Percentiles rank a stretch among this genome's conserved stretches.
Evolutionary conservation across 2,113 vertebrate species (phyloP).

Genomic region (Notothenia coriiceps): DNA sequence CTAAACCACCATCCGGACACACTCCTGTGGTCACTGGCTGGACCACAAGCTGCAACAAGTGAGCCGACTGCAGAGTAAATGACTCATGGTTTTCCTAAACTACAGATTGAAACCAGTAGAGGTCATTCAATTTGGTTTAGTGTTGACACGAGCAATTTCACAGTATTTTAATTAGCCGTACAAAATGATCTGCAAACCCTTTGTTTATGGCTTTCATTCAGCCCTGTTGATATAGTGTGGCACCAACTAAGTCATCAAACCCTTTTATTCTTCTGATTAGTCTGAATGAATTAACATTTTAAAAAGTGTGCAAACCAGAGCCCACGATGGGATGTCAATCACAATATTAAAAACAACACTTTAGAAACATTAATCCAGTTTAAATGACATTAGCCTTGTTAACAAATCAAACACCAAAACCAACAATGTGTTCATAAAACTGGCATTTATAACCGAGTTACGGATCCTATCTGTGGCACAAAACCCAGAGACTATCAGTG

Average conservation of each 20-base stretch:
- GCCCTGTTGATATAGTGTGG: not conserved
- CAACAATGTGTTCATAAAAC: not conserved
- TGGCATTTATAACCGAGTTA: not conserved
- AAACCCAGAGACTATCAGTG: no score
- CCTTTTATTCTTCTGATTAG: no score
- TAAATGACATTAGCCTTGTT: not conserved
- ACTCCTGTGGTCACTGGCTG: slow-evolving; percentile 45
- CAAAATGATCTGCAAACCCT: not conserved
- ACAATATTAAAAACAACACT: not conserved
- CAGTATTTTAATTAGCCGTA: not conserved
- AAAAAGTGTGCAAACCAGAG: not conserved
- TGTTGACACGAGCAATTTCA: slow-evolving; percentile 5
- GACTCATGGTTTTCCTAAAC: slow-evolving; percentile 24
- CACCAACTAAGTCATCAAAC: not conserved
- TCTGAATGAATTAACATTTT: no score
- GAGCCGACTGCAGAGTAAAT: slow-evolving; percentile 8
- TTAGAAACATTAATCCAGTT: not conserved
- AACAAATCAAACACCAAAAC: not conserved
- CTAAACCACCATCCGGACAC: slow-evolving; percentile 50
- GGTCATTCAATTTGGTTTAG: slow-evolving; percentile 1
- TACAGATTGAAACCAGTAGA: slow-evolving; percentile 21
- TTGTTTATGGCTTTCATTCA: not conserved
- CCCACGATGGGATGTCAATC: not conserved
- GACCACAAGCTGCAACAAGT: slow-evolving; percentile 33
- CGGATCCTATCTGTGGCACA: no score